A percentile compares a stretch with the other conserved stretches of the same genome.
Conservation (phyloP, 2,797 vertebrate species). For the Rhinogobio ventralis region DNA sequence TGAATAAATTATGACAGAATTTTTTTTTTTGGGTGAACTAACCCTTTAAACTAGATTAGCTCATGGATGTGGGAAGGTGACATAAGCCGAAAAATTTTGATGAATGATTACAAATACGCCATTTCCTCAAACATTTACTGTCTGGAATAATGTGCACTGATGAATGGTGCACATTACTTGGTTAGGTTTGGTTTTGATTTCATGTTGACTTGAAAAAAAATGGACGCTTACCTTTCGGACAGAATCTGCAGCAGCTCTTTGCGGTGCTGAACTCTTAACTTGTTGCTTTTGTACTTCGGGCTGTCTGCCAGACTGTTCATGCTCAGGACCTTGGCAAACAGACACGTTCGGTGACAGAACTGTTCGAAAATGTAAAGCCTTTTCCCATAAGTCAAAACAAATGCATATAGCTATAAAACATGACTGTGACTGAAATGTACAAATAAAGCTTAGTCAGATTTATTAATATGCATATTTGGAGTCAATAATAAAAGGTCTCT, state of each 20-base stretch:
- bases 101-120: background rate
- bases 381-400: conserved; percentile 28
- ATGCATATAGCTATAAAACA: conserved; percentile 20
- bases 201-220: background rate
- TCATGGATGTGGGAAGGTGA: background rate
- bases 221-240: conserved; percentile 77
- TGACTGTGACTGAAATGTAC: conserved; percentile 1
- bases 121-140: background rate
- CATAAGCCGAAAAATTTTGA: background rate
- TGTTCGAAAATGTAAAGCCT: conserved; percentile 19
- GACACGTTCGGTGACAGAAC: conserved; percentile 47
- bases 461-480: conserved; percentile 11
- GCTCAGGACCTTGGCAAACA: conserved; percentile 82
- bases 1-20: background rate
- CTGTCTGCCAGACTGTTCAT: conserved; percentile 80
- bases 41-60: background rate
- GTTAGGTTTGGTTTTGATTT: background rate
- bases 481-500: background rate
- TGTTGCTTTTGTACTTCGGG: conserved; percentile 86
- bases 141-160: background rate
- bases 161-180: background rate
- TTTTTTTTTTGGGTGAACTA: background rate
- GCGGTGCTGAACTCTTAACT: conserved; percentile 88
- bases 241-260: conserved; percentile 79
- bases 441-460: conserved; percentile 18